Evolutionary conservation across 2,797 vertebrate genomes (phyloP), one percentile per base, ranked within the genome.

Genomic region (Anguilla anguilla): DNA sequence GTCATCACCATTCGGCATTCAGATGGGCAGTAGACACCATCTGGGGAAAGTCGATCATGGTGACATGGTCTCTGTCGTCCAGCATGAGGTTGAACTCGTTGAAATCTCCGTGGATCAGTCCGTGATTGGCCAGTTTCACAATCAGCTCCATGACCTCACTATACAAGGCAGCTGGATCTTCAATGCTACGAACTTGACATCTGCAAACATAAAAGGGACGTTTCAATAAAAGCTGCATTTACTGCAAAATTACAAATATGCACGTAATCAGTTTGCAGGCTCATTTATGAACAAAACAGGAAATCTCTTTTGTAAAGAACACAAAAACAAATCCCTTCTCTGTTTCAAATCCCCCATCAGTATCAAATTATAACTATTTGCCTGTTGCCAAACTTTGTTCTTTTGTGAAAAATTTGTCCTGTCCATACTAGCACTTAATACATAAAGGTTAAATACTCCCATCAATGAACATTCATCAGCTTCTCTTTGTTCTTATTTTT

Each of bases 51-150:
- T 99, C 99, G 61, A 99, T 99, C 97, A 99, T 96, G 67, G 97
- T 99, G 89, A 97, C 95, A 86, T 94, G 97, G 91, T 99, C 98
- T 13, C 97, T 95, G 91, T 97, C 96, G 89, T 99, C 97, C 89
- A 99, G 84, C 95, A 99, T 97, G 9, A 99, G 95, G 95, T 99
- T 99, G 92, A 99, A 99, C 94, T 99, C 98, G 85, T 99, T 99
- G 91, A 99, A 99, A 93, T 99, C 99, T 87, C 98, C 98, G 35
- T 99, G 99, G 94, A 99, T 99, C 90, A 99, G 94, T 39, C 99
- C 98, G 7, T 99, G 96, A 95, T 96, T 99, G 86, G 96, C 98
- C 91, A 99, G 96, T 93, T 97, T 99, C 86, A 99, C 97, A 85
- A 99, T 97, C 67, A 99, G 95, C 88, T 99, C 98, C 99, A 99